A percentile compares a stretch with the other conserved stretches of the same genome.
Conservation (phyloP, 2,888 invertebrate species). For the Luperina testacea region DNA sequence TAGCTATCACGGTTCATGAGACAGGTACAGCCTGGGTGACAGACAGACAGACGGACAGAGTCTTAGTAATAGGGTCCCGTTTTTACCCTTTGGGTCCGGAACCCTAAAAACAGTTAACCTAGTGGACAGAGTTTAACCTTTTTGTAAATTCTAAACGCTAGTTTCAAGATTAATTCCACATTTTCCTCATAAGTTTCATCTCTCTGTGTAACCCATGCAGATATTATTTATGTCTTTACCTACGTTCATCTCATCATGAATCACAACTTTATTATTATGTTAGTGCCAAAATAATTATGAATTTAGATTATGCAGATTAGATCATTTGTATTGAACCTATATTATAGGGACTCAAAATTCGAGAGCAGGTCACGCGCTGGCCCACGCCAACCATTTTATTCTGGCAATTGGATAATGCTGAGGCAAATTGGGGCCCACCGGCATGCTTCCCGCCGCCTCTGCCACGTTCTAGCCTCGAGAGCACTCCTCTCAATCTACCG, state of each 20-base stretch:
- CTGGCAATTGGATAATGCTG: constrained; percentile 87
- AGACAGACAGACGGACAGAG: no score
- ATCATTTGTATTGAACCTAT: constrained; percentile 27
- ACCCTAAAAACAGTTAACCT: no score
- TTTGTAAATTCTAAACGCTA: background rate
- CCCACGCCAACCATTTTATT: constrained; percentile 89
- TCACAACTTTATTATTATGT: background rate
- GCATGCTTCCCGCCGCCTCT: constrained; percentile 81
- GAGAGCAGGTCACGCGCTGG: constrained; percentile 86
- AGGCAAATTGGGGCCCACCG: constrained; percentile 88
- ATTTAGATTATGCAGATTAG: background rate
- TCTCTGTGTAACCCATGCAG: background rate
- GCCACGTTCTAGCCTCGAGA: constrained; percentile 83
- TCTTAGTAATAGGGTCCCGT: no score
- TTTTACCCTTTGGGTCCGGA: no score
- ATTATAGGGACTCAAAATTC: constrained; percentile 70
- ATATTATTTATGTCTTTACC: background rate
- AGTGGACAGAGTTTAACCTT: background rate
- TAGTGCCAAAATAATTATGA: background rate
- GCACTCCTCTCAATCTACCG: constrained; percentile 79
- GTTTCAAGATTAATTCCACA: background rate
- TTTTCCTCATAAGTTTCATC: constrained; percentile 9
- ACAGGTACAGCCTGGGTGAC: no score
- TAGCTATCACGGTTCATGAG: no score
- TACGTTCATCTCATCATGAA: background rate